phyloP scores from a whole-genome alignment of 2,797 vertebrate species.

The Falco naumanni region DNA sequence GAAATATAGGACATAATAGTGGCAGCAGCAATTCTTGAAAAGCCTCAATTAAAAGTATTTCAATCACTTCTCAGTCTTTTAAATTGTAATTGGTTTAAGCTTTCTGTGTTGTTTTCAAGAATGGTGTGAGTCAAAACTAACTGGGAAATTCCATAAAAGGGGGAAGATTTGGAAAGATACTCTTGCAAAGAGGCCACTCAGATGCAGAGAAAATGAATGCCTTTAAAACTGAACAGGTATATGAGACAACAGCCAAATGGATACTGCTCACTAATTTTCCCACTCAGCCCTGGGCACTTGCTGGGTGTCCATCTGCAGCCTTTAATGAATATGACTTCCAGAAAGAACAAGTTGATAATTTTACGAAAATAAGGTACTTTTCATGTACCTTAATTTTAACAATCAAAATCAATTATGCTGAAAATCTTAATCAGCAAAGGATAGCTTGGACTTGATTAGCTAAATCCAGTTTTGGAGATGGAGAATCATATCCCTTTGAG shows the following conservation, averaged over 20 bases:
- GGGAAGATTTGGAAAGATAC: not conserved
- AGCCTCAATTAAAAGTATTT: not conserved
- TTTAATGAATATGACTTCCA: not conserved
- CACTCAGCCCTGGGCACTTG: not conserved
- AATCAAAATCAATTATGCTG: not conserved
- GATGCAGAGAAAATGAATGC: not conserved
- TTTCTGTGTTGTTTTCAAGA: not conserved
- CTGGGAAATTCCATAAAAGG: not conserved
- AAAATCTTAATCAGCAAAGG: not conserved
- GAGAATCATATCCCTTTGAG: not conserved
- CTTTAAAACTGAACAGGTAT: not conserved
- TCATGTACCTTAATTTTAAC: not conserved
- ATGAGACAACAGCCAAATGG: not conserved
- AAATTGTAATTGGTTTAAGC: not conserved
- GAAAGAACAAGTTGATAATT: not conserved
- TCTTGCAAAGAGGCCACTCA: not conserved
- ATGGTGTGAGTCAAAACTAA: not conserved
- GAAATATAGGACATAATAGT: not conserved
- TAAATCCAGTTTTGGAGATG: not conserved
- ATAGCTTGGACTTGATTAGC: not conserved
- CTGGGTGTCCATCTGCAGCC: not conserved
- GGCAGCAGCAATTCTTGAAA: not conserved
- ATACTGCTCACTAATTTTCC: rapidly evolving
- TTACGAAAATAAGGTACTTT: not conserved
- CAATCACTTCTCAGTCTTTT: not conserved